A percentile compares a stretch with the other conserved stretches of the same genome.
Conservation (phyloP, 2,113 vertebrate genomes). For the Rostratula benghalensis region DNA sequence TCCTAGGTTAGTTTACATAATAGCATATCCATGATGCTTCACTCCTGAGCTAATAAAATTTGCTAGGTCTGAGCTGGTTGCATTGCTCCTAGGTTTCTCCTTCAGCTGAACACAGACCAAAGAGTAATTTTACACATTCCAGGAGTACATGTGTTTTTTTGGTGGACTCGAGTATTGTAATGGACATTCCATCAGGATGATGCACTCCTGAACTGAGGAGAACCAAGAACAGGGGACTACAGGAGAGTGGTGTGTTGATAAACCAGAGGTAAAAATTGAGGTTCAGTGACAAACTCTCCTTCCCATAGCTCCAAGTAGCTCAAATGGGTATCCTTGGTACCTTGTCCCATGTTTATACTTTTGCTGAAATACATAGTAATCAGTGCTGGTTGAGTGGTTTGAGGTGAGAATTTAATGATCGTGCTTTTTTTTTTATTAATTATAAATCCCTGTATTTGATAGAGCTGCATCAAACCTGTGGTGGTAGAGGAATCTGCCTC, state of each 20-base stretch:
- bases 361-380: neutral
- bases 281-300: neutral
- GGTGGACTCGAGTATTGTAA: neutral
- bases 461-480: neutral
- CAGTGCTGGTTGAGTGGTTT: neutral
- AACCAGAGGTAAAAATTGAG: neutral
- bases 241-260: accelerated
- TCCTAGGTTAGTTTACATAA: neutral
- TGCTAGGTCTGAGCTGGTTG: neutral
- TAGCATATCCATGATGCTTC: accelerated
- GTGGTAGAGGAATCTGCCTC: neutral
- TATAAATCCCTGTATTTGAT: neutral
- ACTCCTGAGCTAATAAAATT: neutral
- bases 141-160: neutral
- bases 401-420: neutral
- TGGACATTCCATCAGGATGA: neutral
- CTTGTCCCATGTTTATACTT: neutral
- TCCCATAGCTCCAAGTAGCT: neutral
- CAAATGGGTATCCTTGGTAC: neutral
- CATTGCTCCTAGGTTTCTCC: neutral
- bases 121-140: neutral
- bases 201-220: neutral
- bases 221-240: neutral
- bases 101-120: neutral
- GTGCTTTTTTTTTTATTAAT: neutral